Evolutionary conservation across 2,113 vertebrate species (phyloP), one percentile per base, ranked within the genome.

Genomic region (Anguilla rostrata): DNA sequence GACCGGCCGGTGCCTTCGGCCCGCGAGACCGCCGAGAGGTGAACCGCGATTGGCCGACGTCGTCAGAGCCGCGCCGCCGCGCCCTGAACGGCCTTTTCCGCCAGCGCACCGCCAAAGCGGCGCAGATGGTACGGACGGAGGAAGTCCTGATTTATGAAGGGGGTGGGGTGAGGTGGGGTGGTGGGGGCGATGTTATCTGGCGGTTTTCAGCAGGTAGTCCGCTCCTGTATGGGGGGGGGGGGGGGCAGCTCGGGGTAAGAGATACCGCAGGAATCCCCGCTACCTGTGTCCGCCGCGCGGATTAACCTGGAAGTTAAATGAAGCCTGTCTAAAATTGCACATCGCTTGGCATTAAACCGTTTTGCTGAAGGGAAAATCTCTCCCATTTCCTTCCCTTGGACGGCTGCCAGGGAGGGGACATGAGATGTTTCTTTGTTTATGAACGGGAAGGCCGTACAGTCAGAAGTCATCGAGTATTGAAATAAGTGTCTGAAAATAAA

Each of bases 261-360:
- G 94, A 94, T 94, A 95, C 88, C 82, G 66, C 78, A 88, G 88
- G 92, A 92, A 93, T 90, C 93, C 88, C 83, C 82, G 80, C 81
- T 89, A 86, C 87, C 83, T 88, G 89, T 90, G 89, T 91, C 88
- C 85, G 85, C 86, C 79, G 84, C 81, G 87, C 92, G 93, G 92
- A 95, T 96, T 96, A 96, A 95, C 93, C 90, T 93, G 89, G 91
- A 92, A 96, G 94, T 95, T 94, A 95, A 96, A 95, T 93, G 94
- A 95, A 92, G 91, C 91, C 93, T 95, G 91, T 92, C 94, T 93
- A 91, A 95, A 95, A 91, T 93, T 90, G 86, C 88, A 90, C 91
- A 94, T 93, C 92, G 89, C 91, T 87, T 90, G 92, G 92, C 92
- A 94, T 94, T 92, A 94, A 96, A 93, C 86, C 0, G 85, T 87